Evolutionary conservation across 2,888 invertebrate genomes (phyloP).

Genomic region (Drosophila ezoana): DNA sequence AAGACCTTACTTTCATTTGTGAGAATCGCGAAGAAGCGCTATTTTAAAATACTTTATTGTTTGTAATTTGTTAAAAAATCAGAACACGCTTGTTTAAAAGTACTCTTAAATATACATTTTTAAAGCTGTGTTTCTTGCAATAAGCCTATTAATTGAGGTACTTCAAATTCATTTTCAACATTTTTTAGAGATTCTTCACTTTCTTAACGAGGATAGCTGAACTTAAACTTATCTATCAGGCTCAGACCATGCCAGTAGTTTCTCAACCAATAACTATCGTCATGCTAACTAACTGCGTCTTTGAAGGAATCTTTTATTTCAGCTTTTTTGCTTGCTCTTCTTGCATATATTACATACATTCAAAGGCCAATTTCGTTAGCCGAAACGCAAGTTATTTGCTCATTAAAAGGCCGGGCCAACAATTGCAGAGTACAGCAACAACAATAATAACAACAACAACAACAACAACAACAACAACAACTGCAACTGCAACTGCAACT

Average conservation of each 20-base stretch:
- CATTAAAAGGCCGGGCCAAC: slow-evolving; percentile 60
- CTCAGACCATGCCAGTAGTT: neutral
- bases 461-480: neutral
- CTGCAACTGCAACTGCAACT: neutral
- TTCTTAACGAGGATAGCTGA: slow-evolving; percentile 9
- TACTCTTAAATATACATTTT: no score
- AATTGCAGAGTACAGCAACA: slow-evolving; percentile 50
- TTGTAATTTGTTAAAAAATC: no score
- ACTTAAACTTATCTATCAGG: slow-evolving; percentile 6
- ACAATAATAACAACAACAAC: slow-evolving; percentile 31
- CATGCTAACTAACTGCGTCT: slow-evolving; percentile 33
- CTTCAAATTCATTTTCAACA: no score
- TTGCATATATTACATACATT: slow-evolving; percentile 61
- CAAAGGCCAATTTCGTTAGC: slow-evolving; percentile 51
- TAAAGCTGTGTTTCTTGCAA: no score
- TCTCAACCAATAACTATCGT: slow-evolving; percentile 28
- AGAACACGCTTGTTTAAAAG: no score
- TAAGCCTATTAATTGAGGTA: no score
- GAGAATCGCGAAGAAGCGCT: no score
- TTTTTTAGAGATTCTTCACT: neutral
- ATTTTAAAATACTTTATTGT: no score
- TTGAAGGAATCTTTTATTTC: slow-evolving; percentile 12
- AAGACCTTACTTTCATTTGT: no score
- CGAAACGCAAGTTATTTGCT: slow-evolving; percentile 66
- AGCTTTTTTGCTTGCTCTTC: slow-evolving; percentile 14